A percentile compares a stretch with the other conserved stretches of the same genome.
These are phyloP conservation scores for Leucania comma DNA, from an alignment of 2,888 invertebrate species.

Conservation along the genomic window DNA sequence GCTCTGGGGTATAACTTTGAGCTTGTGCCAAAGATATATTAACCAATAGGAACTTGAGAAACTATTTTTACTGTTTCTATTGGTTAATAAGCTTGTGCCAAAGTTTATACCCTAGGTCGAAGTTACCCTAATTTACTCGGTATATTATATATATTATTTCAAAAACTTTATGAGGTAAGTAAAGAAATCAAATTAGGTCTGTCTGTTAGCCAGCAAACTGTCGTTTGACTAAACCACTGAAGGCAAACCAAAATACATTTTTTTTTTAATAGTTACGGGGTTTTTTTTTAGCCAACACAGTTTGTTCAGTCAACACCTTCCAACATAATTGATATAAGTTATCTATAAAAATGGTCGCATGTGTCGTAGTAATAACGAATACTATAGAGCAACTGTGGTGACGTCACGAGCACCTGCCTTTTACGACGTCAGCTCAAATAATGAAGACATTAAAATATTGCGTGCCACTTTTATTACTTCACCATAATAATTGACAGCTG, in stretches of 20 bases:
- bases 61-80: no score
- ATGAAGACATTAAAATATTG: slow-evolving; percentile 45
- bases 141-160: not conserved
- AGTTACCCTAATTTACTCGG: no score
- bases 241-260: no score
- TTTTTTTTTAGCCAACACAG: no score
- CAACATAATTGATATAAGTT: slow-evolving; percentile 16
- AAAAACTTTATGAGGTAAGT: not conserved
- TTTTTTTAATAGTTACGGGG: no score
- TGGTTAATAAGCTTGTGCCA: no score
- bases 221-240: no score
- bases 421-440: slow-evolving; percentile 28
- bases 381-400: slow-evolving; percentile 25
- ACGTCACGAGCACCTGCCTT: slow-evolving; percentile 51
- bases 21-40: no score
- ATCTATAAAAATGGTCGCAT: slow-evolving; percentile 7
- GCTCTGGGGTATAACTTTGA: no score
- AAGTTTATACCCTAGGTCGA: no score
- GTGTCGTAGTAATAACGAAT: slow-evolving; percentile 19
- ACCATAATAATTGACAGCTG: slow-evolving; percentile 49
- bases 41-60: no score
- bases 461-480: slow-evolving; percentile 24
- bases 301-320: slow-evolving; percentile 2
- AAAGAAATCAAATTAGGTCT: not conserved
- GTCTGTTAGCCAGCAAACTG: not conserved